A percentile compares a stretch with the other conserved stretches of the same genome.
These are phyloP conservation scores for Lithobates pipiens DNA, from an alignment of 2,797 vertebrate species.

Conservation along the genomic window DNA sequence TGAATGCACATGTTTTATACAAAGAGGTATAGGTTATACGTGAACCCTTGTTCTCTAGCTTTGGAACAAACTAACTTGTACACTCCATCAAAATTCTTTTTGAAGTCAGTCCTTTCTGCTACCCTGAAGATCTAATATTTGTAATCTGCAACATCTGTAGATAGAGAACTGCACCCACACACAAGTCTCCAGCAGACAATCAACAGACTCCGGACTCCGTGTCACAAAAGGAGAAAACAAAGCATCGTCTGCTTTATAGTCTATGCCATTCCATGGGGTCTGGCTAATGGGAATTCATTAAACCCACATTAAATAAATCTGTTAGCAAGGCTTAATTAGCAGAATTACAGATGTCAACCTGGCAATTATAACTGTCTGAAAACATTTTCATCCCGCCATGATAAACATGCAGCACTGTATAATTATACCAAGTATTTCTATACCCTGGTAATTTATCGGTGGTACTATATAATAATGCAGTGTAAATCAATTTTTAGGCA, in stretches of 20 bases:
- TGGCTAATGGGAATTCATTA: conserved; percentile 57
- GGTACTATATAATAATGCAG: background rate
- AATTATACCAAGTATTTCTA: conserved; percentile 8
- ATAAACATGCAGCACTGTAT: conserved; percentile 46
- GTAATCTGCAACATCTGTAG: conserved; percentile 8
- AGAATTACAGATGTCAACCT: conserved; percentile 56
- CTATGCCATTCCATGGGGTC: conserved; percentile 48
- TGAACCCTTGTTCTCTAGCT: background rate
- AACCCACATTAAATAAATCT: conserved; percentile 55
- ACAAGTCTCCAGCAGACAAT: background rate
- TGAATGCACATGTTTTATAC: background rate
- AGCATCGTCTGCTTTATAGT: conserved; percentile 1
- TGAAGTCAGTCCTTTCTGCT: background rate
- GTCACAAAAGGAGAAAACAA: conserved; percentile 19
- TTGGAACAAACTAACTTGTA: background rate
- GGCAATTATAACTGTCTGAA: conserved; percentile 60
- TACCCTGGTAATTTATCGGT: conserved; percentile 14
- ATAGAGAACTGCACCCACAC: background rate
- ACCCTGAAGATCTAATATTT: conserved; percentile 1
- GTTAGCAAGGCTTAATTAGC: conserved; percentile 51
- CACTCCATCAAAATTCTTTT: background rate
- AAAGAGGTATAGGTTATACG: background rate
- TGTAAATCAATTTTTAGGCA: background rate
- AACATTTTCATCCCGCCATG: conserved; percentile 45
- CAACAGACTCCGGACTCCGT: background rate